phyloP scores from a whole-genome alignment of 2,888 invertebrate genomes.

The Elaeidobius kamerunicus region DNA sequence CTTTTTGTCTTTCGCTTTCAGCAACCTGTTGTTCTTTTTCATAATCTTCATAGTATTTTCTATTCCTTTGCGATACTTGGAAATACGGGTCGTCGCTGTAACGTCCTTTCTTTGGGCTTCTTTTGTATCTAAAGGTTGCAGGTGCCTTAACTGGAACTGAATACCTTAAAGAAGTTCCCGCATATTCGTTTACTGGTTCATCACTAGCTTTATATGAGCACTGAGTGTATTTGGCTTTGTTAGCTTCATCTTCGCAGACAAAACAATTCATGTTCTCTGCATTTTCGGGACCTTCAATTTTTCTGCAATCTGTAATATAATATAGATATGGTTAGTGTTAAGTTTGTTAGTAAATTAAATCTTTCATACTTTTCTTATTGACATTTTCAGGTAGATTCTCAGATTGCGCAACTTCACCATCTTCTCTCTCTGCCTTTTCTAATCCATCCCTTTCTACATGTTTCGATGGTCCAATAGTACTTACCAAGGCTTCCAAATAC shows the following conservation, averaged over 20 bases:
- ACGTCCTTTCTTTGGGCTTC: conserved; percentile 38
- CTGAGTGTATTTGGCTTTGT: conserved; percentile 56
- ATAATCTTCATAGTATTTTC: conserved; percentile 34
- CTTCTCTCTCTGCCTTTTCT: conserved; percentile 19
- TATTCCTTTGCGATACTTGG: conserved; percentile 50
- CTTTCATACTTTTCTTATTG: conserved; percentile 21
- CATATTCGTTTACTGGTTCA: conserved; percentile 46
- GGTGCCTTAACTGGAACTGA: conserved; percentile 37
- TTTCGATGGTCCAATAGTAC: conserved; percentile 47
- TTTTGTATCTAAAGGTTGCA: conserved; percentile 49
- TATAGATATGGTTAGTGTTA: neutral
- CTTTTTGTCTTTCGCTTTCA: conserved; percentile 27
- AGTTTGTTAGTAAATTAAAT: neutral
- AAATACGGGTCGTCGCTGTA: conserved; percentile 53
- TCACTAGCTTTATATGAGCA: conserved; percentile 58
- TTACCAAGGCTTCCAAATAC: conserved; percentile 37
- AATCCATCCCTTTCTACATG: conserved; percentile 40
- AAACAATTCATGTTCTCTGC: conserved; percentile 52
- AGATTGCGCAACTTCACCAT: conserved; percentile 33
- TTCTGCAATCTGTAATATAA: conserved; percentile 59
- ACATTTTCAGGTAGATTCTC: conserved; percentile 34
- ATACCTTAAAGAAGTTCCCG: conserved; percentile 45
- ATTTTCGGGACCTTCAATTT: conserved; percentile 54
- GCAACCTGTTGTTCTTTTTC: conserved; percentile 40
- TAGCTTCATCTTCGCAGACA: conserved; percentile 55